These are phyloP conservation scores for Nannobrachium achirus DNA, from an alignment of 2,113 vertebrate species.

Conservation along the genomic window DNA sequence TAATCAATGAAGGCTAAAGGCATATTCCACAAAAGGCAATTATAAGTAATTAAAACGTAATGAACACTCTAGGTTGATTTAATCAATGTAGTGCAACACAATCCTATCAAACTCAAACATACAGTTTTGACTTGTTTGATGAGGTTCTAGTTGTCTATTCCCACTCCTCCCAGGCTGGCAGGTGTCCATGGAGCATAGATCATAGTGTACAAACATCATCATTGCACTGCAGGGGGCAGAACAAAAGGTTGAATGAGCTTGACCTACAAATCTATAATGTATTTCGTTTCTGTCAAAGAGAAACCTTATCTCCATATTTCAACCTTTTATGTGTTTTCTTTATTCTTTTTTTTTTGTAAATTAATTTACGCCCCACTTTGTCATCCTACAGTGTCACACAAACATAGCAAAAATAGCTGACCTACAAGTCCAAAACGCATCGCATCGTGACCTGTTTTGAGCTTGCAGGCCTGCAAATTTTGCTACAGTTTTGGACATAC, in stretches of 20 bases:
- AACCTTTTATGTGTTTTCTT: too few relatives aligned
- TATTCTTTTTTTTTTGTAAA: too few relatives aligned
- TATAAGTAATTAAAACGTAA: background rate
- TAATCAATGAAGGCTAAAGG: background rate
- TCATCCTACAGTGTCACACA: too few relatives aligned
- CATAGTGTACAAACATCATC: constrained; percentile 73
- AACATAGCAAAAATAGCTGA: too few relatives aligned
- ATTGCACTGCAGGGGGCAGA: constrained; percentile 71
- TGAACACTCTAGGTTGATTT: background rate
- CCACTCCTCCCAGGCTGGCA: background rate
- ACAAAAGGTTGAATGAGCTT: background rate
- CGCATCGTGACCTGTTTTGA: too few relatives aligned
- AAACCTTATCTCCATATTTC: too few relatives aligned
- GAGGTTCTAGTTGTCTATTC: constrained; percentile 6
- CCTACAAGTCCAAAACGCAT: too few relatives aligned
- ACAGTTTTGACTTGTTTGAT: background rate
- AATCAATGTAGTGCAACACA: background rate
- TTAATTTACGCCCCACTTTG: too few relatives aligned
- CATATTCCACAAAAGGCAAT: background rate
- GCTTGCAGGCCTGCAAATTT: too few relatives aligned
- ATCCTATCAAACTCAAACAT: background rate
- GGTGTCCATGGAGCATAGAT: constrained; percentile 12
- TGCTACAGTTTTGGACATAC: too few relatives aligned
- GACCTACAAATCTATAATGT: background rate
- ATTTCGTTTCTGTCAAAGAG: too few relatives aligned